Evolutionary conservation across 2,888 invertebrate species (phyloP), one percentile per base, ranked within the genome.

Genomic region (Lepidochrysops patricia): DNA sequence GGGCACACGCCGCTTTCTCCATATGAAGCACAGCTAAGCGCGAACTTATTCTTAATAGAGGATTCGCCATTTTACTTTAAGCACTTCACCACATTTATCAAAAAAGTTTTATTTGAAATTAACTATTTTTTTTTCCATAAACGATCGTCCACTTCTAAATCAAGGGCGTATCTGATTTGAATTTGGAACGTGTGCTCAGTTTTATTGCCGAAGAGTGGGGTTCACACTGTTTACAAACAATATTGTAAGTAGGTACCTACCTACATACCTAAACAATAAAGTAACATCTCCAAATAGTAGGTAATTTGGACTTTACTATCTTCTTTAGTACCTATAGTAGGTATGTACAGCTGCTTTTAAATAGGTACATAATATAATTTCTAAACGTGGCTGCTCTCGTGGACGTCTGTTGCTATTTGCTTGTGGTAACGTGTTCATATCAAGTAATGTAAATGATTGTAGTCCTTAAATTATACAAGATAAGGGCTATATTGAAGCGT

Each of bases 41-140:
- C 59, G 85, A 68, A 69, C 89, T 87, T 62, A 83, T 71, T 70
- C 86, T 79, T 70, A 87, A 74, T 57, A 90, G 66, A 13, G 89
- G 84, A 61, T 85, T 74, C 71, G 90, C 90, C 90, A 90, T 90
- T 70, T 79, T 80, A 54, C 64, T 35, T 37, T 58, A 57, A 52
- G 34, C 23, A 43, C 9, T 13, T 34, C 37, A 56, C 35, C 27
- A 27, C 25, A 12, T 19, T 23, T 34, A 32, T 34, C 7, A 26
- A 52, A 54, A 60, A 13, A 29, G n/a, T 23, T 29, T 23, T 15
- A 32, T 4, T 37, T 37, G 5, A 25, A 52, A 4, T 52, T 13
- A 13, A 13, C 13, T 50, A 13, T 50, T 26, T 13, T 26, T 50
- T 26, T 50, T 26, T 13, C 1, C 13, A 54, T 15, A 19, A 32